Percentiles rank a stretch among this genome's conserved stretches.
phyloP scores from a whole-genome alignment of 2,888 invertebrate genomes.

The Alitta virens region DNA sequence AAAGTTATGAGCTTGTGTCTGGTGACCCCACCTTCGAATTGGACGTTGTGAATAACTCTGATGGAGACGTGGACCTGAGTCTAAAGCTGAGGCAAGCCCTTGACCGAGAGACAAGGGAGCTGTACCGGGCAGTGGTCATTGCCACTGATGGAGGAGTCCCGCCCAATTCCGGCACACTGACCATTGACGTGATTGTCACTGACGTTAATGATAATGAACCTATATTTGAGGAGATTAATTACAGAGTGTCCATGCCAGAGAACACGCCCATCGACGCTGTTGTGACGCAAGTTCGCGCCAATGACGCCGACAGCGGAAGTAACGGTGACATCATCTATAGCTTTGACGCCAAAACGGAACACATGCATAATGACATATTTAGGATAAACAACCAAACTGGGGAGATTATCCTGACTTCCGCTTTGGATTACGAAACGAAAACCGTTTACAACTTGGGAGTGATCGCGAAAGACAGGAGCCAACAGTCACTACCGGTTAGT shows the following conservation, averaged over 20 bases:
- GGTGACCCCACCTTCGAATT: constrained; percentile 5
- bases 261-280: background rate
- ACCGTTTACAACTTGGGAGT: constrained; percentile 18
- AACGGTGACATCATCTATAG: constrained; percentile 19
- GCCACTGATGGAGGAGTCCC: constrained; percentile 16
- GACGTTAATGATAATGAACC: constrained; percentile 18
- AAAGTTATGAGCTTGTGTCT: constrained; percentile 14
- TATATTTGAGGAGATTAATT: constrained; percentile 9
- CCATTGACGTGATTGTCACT: constrained; percentile 4
- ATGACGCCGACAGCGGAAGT: constrained; percentile 16
- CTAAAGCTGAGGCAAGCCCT: constrained; percentile 8
- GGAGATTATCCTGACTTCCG: constrained; percentile 17
- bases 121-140: constrained; percentile 1
- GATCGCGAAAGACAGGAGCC: constrained; percentile 18
- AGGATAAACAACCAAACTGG: constrained; percentile 23
- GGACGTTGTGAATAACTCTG: constrained; percentile 14
- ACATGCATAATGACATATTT: constrained; percentile 13
- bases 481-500: constrained; percentile 4
- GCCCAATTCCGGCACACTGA: constrained; percentile 12
- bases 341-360: constrained; percentile 5
- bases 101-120: constrained; percentile 15
- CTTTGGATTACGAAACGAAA: constrained; percentile 22
- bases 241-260: constrained; percentile 7
- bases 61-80: constrained; percentile 33
- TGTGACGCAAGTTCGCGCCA: constrained; percentile 11